A percentile compares a stretch with the other conserved stretches of the same genome.
Conservation (phyloP, 2,888 invertebrate genomes). For the Torymus auratus region DNA sequence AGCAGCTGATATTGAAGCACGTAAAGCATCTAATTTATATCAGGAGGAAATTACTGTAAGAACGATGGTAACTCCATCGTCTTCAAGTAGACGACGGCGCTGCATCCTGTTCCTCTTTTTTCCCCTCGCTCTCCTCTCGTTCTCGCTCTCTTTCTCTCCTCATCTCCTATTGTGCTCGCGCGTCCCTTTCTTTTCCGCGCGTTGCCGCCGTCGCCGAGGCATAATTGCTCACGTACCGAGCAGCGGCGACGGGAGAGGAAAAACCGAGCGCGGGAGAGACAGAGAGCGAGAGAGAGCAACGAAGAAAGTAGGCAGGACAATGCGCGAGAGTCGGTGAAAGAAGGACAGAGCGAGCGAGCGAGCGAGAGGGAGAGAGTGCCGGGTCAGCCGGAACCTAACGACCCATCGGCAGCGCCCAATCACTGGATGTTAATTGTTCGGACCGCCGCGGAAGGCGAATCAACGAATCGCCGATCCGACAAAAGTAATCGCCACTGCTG, state of each 20-base stretch:
- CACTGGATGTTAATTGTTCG: slow-evolving; percentile 71
- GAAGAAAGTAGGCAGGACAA: slow-evolving; percentile 43
- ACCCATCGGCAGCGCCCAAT: slow-evolving; percentile 67
- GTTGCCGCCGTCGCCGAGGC: slow-evolving; percentile 55
- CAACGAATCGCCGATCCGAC: slow-evolving; percentile 61
- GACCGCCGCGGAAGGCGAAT: slow-evolving; percentile 58
- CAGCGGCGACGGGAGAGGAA: neutral
- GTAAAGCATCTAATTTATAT: slow-evolving; percentile 58
- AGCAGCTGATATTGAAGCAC: slow-evolving; percentile 59
- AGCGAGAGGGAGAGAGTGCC: slow-evolving; percentile 60
- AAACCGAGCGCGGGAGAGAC: neutral
- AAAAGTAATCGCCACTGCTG: slow-evolving; percentile 56
- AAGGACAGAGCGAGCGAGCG: slow-evolving; percentile 62
- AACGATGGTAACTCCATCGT: slow-evolving; percentile 53
- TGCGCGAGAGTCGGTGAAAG: no score
- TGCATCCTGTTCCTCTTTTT: slow-evolving; percentile 37
- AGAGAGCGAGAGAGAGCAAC: slow-evolving; percentile 55
- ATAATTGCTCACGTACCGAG: slow-evolving; percentile 70
- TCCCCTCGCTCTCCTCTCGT: neutral
- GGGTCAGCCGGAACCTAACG: slow-evolving; percentile 72
- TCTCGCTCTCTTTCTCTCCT: slow-evolving; percentile 1
- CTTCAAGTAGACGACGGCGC: slow-evolving; percentile 35
- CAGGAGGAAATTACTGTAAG: slow-evolving; percentile 57
- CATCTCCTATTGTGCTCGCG: slow-evolving; percentile 46
- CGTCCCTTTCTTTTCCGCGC: slow-evolving; percentile 57